phyloP scores from a whole-genome alignment of 2,888 invertebrate species.

The Agriopis leucophaearia region DNA sequence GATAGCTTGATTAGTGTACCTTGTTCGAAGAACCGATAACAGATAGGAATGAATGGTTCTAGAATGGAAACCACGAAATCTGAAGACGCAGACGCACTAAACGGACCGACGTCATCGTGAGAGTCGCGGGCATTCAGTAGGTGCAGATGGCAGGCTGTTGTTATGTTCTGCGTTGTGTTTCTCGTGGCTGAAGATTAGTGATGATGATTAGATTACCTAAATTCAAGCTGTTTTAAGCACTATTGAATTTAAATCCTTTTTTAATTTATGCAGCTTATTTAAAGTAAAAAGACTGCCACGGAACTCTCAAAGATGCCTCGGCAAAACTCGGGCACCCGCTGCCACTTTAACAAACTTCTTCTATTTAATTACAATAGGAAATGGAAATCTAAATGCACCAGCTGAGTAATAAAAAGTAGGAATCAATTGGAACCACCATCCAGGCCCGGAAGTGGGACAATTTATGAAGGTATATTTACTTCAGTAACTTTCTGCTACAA shows the following conservation, averaged over 20 bases:
- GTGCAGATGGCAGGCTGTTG: too few species aligned
- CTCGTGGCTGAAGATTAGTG: too few species aligned
- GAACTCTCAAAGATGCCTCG: constrained; percentile 49
- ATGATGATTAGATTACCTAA: too few species aligned
- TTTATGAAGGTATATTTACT: constrained; percentile 74
- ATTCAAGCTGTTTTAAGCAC: too few species aligned
- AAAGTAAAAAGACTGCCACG: constrained; percentile 47
- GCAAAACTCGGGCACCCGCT: constrained; percentile 42
- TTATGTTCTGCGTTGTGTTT: too few species aligned
- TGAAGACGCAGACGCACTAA: too few species aligned
- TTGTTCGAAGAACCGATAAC: too few species aligned
- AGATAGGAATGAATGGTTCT: too few species aligned
- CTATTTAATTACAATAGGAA: constrained; percentile 76
- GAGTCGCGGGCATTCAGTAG: too few species aligned
- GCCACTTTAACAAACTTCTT: constrained; percentile 62
- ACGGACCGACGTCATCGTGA: too few species aligned
- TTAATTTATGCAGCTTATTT: constrained; percentile 45
- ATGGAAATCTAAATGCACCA: constrained; percentile 73
- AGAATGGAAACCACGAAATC: too few species aligned
- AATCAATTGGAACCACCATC: constrained; percentile 55
- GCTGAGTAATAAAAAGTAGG: constrained; percentile 64
- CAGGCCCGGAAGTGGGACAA: constrained; percentile 60
- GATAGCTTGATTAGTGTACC: too few species aligned
- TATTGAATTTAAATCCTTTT: constrained; percentile 2
- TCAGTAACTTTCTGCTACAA: constrained; percentile 58